Evolutionary conservation across 2,888 invertebrate species (phyloP).

Genomic region (Hanleya hanleyi): DNA sequence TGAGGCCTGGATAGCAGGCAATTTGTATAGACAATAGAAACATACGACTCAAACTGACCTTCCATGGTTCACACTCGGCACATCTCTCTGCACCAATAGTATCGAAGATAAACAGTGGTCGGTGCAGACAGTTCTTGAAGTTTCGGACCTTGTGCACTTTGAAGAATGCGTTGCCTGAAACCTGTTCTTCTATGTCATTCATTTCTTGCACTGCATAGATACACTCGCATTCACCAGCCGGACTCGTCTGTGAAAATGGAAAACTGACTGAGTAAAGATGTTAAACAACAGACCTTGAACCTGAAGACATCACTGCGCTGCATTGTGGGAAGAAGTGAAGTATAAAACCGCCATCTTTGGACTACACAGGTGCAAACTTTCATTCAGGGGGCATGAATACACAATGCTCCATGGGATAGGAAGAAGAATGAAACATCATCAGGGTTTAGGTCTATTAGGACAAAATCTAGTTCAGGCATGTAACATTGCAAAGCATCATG

Average conservation of each 20-base stretch:
- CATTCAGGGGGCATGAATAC: too few species aligned
- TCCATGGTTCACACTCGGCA: constrained; percentile 20
- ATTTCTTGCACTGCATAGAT: constrained; percentile 46
- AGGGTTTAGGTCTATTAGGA: too few species aligned
- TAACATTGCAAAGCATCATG: too few species aligned
- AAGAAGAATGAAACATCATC: too few species aligned
- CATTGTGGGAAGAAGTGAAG: too few species aligned
- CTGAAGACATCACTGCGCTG: not conserved
- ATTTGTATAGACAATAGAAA: too few species aligned
- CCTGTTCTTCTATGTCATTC: constrained; percentile 14
- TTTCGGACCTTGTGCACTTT: constrained; percentile 72
- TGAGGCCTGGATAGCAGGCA: too few species aligned
- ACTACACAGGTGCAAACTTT: too few species aligned
- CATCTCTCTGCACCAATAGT: constrained; percentile 41
- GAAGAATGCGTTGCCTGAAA: constrained; percentile 44
- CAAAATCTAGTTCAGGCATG: too few species aligned
- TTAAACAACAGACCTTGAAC: not conserved
- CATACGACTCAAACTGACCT: not conserved
- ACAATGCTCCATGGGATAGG: too few species aligned
- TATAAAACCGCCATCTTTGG: too few species aligned
- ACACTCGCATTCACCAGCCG: constrained; percentile 67
- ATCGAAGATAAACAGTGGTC: constrained; percentile 43
- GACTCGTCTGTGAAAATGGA: constrained; percentile 51
- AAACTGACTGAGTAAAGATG: not conserved
- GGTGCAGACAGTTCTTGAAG: constrained; percentile 69